phyloP scores from a whole-genome alignment of 2,888 invertebrate species.

The Muschampia plurimacula region DNA sequence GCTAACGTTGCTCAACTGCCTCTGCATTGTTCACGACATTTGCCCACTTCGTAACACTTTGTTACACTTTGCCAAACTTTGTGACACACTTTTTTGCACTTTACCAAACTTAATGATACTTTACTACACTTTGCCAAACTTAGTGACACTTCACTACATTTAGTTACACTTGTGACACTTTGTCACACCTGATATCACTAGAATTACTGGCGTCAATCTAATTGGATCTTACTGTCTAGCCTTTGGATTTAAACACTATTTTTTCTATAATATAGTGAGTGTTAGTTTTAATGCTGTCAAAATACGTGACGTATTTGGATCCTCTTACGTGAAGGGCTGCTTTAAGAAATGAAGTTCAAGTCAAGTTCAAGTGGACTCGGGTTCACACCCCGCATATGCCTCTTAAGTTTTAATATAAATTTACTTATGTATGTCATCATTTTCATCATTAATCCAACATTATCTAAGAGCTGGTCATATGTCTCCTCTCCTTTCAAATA shows the following conservation, averaged over 20 bases:
- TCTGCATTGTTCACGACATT: slow-evolving; percentile 66
- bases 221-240: slow-evolving; percentile 7
- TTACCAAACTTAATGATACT: neutral
- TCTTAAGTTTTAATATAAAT: too few relatives aligned
- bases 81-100: neutral
- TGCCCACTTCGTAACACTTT: slow-evolving; percentile 42
- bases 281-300: neutral
- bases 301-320: slow-evolving; percentile 16
- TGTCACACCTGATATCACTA: neutral
- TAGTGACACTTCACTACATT: neutral
- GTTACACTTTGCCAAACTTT: slow-evolving; percentile 20
- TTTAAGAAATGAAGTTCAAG: neutral
- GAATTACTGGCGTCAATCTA: neutral
- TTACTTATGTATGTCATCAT: too few relatives aligned
- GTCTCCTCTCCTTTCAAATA: too few relatives aligned
- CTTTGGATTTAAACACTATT: slow-evolving; percentile 1
- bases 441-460: too few relatives aligned
- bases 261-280: slow-evolving; percentile 7
- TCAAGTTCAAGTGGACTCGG: too few relatives aligned
- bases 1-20: slow-evolving; percentile 80
- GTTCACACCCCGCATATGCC: too few relatives aligned
- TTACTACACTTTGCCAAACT: neutral
- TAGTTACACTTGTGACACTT: slow-evolving; percentile 34
- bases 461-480: too few relatives aligned
- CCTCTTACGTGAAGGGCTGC: neutral